Conservation (phyloP, 1,140 invertebrate species). For the Leptinotarsa undecemlineata region DNA sequence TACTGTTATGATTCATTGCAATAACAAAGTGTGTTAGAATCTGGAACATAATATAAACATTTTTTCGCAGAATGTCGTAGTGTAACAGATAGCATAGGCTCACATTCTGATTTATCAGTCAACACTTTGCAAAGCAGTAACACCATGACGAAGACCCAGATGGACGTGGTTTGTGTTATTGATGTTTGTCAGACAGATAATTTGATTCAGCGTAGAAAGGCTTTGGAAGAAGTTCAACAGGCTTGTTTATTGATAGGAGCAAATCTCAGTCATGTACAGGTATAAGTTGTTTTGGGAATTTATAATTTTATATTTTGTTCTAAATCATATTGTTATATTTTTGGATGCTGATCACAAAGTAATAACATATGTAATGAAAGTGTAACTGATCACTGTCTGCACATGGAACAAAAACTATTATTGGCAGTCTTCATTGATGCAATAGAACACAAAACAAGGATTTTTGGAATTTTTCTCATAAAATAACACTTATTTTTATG, state of each 20-base stretch:
- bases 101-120: conserved; percentile 70
- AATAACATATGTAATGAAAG: too few relatives aligned
- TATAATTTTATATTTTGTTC: not conserved
- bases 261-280: conserved; percentile 81
- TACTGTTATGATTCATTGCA: conserved; percentile 44
- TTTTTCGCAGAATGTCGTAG: conserved; percentile 60
- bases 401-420: too few relatives aligned
- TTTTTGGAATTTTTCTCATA: too few relatives aligned
- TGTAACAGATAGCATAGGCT: conserved; percentile 74
- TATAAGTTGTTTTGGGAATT: conserved; percentile 52
- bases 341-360: too few relatives aligned
- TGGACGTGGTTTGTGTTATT: conserved; percentile 91
- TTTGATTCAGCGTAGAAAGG: conserved; percentile 74
- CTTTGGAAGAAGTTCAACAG: conserved; percentile 81
- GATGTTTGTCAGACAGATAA: conserved; percentile 74
- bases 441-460: too few relatives aligned
- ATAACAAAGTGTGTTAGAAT: conserved; percentile 44
- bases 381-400: too few relatives aligned
- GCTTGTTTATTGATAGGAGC: conserved; percentile 79
- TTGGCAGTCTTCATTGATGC: too few relatives aligned
- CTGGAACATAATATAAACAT: conserved; percentile 35
- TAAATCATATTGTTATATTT: too few relatives aligned
- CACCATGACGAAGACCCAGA: conserved; percentile 62
- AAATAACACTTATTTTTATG: too few relatives aligned
- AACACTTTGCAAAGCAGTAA: conserved; percentile 63